A percentile compares a stretch with the other conserved stretches of the same genome.
phyloP scores from a whole-genome alignment of 2,113 vertebrate genomes.

The Xenopus laevis region DNA sequence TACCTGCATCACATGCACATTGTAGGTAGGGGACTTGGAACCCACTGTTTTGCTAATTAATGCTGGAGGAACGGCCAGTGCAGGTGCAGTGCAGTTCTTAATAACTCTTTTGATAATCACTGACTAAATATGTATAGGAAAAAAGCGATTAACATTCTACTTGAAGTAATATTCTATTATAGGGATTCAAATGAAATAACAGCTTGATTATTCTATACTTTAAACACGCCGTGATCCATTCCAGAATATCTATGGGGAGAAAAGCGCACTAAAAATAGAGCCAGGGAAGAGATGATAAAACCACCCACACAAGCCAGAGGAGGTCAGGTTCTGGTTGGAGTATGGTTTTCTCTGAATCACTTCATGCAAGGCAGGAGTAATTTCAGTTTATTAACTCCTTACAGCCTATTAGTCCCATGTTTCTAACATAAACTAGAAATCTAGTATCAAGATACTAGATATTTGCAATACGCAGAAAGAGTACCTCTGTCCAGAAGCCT shows the following conservation, averaged over 20 bases:
- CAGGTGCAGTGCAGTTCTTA: background rate
- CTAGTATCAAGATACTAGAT: no score
- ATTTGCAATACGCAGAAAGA: no score
- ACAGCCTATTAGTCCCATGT: no score
- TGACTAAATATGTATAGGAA: background rate
- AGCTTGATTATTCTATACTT: conserved; percentile 14
- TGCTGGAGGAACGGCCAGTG: background rate
- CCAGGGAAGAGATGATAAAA: background rate
- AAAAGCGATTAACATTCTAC: conserved; percentile 2
- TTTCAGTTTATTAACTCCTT: no score
- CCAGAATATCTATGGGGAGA: conserved; percentile 5
- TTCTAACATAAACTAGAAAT: no score
- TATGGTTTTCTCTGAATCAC: conserved; percentile 1
- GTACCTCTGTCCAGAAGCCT: no score
- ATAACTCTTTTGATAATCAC: background rate
- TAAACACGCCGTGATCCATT: background rate
- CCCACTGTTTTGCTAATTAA: background rate
- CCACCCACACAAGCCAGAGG: conserved; percentile 21
- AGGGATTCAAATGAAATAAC: background rate
- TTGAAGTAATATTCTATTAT: background rate
- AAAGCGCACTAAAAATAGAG: conserved; percentile 18
- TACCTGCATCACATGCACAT: no score
- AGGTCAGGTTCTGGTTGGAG: conserved; percentile 15
- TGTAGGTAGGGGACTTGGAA: no score
- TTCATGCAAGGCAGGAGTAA: background rate